These are phyloP conservation scores for Entelurus aequoreus DNA, from an alignment of 2,113 vertebrate genomes.

Conservation along the genomic window DNA sequence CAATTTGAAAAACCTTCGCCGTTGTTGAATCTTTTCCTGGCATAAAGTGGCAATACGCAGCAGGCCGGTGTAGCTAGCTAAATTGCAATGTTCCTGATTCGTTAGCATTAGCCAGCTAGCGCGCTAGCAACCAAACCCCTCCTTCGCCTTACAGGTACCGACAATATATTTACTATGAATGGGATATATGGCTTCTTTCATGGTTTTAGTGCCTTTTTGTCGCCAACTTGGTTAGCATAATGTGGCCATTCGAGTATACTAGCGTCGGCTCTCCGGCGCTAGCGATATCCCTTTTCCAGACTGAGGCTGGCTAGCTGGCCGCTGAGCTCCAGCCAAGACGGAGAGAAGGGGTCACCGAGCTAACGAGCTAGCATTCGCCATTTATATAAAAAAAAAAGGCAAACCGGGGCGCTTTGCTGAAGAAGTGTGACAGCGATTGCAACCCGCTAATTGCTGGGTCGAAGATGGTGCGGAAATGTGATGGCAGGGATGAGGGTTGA, in stretches of 20 bases:
- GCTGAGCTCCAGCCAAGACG: conserved; percentile 61
- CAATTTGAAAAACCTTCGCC: too few species aligned
- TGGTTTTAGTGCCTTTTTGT: conserved; percentile 1
- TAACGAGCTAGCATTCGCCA: conserved; percentile 67
- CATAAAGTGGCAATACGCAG: too few species aligned
- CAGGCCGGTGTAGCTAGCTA: too few species aligned
- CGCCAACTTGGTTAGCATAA: neutral
- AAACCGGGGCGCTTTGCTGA: neutral
- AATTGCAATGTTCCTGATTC: conserved; percentile 5
- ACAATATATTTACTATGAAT: conserved; percentile 26
- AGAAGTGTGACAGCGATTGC: conserved; percentile 17
- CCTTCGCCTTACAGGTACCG: conserved; percentile 15
- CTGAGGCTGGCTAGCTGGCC: conserved; percentile 60
- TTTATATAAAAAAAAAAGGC: conserved; percentile 37
- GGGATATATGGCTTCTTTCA: conserved; percentile 7
- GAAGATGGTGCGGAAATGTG: conserved; percentile 27
- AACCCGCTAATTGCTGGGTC: conserved; percentile 24
- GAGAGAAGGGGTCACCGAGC: conserved; percentile 68
- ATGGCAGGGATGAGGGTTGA: conserved; percentile 19
- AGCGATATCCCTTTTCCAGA: conserved; percentile 28
- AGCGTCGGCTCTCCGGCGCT: conserved; percentile 44
- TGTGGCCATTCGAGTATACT: neutral
- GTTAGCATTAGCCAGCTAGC: conserved; percentile 44
- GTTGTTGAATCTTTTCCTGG: too few species aligned
- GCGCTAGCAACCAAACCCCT: conserved; percentile 34